These are phyloP conservation scores for Odontamblyopus rebecca DNA, from an alignment of 2,797 vertebrate genomes.

Conservation along the genomic window DNA sequence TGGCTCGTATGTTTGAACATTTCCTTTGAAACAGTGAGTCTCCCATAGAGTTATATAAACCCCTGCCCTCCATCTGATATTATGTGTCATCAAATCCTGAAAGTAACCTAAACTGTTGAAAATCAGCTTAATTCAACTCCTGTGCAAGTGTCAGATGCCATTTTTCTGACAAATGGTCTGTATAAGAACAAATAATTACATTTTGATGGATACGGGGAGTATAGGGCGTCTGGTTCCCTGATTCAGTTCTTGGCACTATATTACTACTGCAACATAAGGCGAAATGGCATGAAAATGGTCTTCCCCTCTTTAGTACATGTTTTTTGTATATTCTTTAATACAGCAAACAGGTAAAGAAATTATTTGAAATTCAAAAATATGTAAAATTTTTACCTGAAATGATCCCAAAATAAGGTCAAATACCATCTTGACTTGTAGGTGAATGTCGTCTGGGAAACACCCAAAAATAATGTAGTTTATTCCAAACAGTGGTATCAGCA, in stretches of 20 bases:
- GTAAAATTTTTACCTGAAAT: constrained; percentile 85
- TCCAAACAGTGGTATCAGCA: constrained; percentile 96
- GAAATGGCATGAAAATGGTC: not conserved
- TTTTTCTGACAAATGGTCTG: too few relatives aligned
- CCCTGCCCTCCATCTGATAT: too few relatives aligned
- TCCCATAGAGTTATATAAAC: too few relatives aligned
- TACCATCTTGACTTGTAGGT: constrained; percentile 82
- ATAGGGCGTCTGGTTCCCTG: not conserved
- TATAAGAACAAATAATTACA: too few relatives aligned
- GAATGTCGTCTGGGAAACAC: constrained; percentile 86
- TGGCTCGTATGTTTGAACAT: too few relatives aligned
- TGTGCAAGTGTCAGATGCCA: too few relatives aligned
- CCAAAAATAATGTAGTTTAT: constrained; percentile 94
- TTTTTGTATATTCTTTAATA: not conserved
- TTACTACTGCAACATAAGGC: not conserved
- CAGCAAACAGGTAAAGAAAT: not conserved
- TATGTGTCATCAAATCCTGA: too few relatives aligned
- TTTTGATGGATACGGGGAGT: not conserved
- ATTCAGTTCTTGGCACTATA: not conserved
- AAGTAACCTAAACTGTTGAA: too few relatives aligned
- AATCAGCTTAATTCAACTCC: too few relatives aligned
- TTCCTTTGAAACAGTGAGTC: too few relatives aligned
- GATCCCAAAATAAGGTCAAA: constrained; percentile 93
- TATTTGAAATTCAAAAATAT: too few relatives aligned
- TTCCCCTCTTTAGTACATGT: not conserved